Evolutionary conservation across 1,140 invertebrate genomes (phyloP).

Genomic region (Amphibalanus amphitrite): DNA sequence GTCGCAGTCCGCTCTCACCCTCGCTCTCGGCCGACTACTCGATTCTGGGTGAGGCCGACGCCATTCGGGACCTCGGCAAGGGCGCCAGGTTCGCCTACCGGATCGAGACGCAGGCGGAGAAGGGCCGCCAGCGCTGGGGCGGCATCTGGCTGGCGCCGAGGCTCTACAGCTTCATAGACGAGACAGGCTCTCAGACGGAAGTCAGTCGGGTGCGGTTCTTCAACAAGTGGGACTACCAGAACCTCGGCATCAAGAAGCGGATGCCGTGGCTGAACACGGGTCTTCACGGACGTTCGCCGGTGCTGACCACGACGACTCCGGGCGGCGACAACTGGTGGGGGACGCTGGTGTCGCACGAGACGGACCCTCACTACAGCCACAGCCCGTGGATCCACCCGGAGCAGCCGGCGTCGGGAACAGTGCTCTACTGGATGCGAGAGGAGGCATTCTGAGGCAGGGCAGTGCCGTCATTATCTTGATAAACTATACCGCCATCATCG

Average conservation of each 20-base stretch:
- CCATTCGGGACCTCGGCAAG: background rate
- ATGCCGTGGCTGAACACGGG: background rate
- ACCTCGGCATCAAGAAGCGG: background rate
- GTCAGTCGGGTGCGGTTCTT: background rate
- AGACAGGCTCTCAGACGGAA: background rate
- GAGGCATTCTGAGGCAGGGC: no score
- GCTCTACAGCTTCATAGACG: background rate
- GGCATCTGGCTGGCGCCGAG: background rate
- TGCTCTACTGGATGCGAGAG: background rate
- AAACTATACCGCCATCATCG: no score
- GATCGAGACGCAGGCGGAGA: background rate
- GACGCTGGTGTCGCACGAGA: background rate
- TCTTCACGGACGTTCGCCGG: background rate
- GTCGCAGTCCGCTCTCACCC: background rate
- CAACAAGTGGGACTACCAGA: background rate
- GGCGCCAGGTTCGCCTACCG: background rate
- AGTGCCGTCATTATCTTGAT: no score
- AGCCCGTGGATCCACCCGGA: background rate
- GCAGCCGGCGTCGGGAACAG: background rate
- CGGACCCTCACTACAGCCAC: background rate
- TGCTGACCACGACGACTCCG: background rate
- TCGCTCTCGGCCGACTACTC: background rate
- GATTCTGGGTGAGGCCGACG: background rate
- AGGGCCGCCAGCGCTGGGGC: background rate
- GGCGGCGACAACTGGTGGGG: background rate